These are phyloP conservation scores for Otus sunia DNA, from an alignment of 2,113 vertebrate genomes.

Conservation along the genomic window DNA sequence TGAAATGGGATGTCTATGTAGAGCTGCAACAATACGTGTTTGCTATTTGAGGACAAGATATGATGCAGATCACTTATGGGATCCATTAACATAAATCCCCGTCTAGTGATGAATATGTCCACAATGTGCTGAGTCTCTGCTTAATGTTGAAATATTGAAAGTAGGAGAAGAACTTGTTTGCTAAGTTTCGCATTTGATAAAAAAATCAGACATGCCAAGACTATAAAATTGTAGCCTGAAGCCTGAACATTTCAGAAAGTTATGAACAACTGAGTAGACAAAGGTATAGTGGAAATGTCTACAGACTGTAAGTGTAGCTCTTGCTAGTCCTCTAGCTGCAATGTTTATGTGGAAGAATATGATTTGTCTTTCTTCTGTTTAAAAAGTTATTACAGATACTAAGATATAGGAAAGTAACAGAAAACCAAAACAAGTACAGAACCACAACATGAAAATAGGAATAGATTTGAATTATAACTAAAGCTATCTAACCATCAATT, in stretches of 20 bases:
- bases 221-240: neutral
- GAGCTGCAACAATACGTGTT: too few relatives aligned
- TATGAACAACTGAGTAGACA: neutral
- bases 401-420: neutral
- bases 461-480: neutral
- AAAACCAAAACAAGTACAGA: neutral
- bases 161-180: neutral
- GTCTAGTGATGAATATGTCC: neutral
- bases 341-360: neutral
- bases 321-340: neutral
- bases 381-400: neutral
- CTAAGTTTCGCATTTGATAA: neutral
- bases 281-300: neutral
- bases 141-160: neutral
- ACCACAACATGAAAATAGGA: neutral
- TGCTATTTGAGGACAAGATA: neutral
- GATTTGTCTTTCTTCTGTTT: neutral
- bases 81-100: neutral
- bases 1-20: too few relatives aligned
- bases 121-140: neutral
- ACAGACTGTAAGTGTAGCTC: neutral
- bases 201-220: neutral
- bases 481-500: neutral
- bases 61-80: accelerated
- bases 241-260: neutral